Conservation (phyloP, 1,140 invertebrate species). For the Manduca sexta region DNA sequence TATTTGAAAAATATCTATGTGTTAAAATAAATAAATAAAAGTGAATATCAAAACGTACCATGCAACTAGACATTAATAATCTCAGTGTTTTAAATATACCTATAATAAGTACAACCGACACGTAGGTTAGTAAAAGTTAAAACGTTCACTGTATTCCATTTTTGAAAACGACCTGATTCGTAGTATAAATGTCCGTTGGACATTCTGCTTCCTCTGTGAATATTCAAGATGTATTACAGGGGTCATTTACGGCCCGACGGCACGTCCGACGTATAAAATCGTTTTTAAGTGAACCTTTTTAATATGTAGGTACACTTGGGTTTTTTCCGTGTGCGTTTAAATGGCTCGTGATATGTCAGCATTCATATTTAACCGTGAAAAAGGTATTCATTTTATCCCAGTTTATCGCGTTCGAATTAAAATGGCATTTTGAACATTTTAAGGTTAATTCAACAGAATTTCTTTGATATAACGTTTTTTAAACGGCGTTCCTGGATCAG, state of each 20-base stretch:
- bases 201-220: constrained; percentile 18
- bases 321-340: constrained; percentile 5
- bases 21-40: too few species aligned
- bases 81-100: too few species aligned
- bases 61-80: too few species aligned
- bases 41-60: too few species aligned
- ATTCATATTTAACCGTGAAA: constrained; percentile 4
- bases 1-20: too few species aligned
- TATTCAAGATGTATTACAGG: constrained; percentile 36
- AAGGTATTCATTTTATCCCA: constrained; percentile 2
- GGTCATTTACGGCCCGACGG: constrained; percentile 24
- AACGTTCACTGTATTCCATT: too few species aligned
- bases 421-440: too few species aligned
- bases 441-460: too few species aligned
- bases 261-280: constrained; percentile 31
- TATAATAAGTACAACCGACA: too few species aligned
- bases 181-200: constrained; percentile 2
- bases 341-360: constrained; percentile 4
- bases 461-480: too few species aligned
- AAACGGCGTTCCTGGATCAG: too few species aligned
- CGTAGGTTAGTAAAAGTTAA: too few species aligned
- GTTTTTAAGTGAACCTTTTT: constrained; percentile 5
- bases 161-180: neutral
- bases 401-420: neutral
- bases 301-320: constrained; percentile 5